These are phyloP conservation scores for Chaenocephalus aceratus DNA, from an alignment of 2,113 vertebrate genomes.

Conservation along the genomic window DNA sequence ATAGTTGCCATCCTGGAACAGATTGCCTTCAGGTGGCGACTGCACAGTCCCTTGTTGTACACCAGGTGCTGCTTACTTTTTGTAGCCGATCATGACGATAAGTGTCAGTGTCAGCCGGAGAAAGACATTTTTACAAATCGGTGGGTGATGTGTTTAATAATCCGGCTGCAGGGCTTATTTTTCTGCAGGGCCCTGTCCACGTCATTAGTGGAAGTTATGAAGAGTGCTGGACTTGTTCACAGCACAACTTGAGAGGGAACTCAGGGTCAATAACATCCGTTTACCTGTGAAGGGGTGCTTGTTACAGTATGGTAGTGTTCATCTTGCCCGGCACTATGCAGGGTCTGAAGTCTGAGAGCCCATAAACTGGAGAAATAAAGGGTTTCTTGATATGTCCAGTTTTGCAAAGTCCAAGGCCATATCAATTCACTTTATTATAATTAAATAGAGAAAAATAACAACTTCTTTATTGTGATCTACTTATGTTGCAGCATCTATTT, in stretches of 20 bases:
- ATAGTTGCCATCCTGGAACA: too few relatives aligned
- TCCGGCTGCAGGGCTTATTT: conserved; percentile 31
- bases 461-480: too few relatives aligned
- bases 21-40: too few relatives aligned
- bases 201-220: conserved; percentile 50
- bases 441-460: too few relatives aligned
- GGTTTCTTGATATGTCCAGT: too few relatives aligned
- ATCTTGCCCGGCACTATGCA: background rate
- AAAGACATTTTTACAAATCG: conserved; percentile 50
- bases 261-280: conserved; percentile 9
- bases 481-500: too few relatives aligned
- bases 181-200: background rate
- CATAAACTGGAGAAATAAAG: background rate
- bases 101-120: conserved; percentile 49
- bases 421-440: too few relatives aligned
- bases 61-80: too few relatives aligned
- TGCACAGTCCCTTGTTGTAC: too few relatives aligned
- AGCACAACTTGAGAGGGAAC: background rate
- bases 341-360: conserved; percentile 1
- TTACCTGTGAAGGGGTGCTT: conserved; percentile 23
- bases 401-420: too few relatives aligned
- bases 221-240: conserved; percentile 5
- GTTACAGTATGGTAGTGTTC: too few relatives aligned
- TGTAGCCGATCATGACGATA: too few relatives aligned
- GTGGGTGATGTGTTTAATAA: conserved; percentile 59